Evolutionary conservation across 2,797 vertebrate genomes (phyloP).

Genomic region (Neomorphus geoffroyi): DNA sequence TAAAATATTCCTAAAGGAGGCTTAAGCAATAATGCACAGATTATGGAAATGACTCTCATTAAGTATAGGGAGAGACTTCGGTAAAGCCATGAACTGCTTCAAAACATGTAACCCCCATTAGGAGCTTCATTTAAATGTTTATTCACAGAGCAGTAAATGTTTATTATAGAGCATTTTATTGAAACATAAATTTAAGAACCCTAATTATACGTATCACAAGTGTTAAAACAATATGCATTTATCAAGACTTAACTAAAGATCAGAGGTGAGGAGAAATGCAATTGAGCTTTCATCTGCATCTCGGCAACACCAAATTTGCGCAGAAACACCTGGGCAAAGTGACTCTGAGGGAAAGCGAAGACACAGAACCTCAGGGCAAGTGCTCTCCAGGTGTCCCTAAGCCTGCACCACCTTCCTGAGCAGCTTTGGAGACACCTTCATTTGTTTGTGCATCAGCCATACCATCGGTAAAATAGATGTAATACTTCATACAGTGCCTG

Average conservation of each 20-base stretch:
- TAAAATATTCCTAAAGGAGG: conserved; percentile 86
- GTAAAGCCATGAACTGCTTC: conserved; percentile 73
- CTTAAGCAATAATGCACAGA: conserved; percentile 87
- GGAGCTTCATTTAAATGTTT: conserved; percentile 78
- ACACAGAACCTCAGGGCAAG: background rate
- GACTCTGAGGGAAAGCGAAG: background rate
- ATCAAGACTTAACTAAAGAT: conserved; percentile 72
- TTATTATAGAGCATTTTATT: conserved; percentile 79
- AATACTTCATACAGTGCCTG: background rate
- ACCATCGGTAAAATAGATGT: background rate
- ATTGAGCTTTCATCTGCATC: conserved; percentile 46
- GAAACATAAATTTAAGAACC: conserved; percentile 81
- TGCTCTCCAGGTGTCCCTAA: background rate
- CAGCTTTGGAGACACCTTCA: background rate
- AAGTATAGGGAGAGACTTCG: conserved; percentile 78
- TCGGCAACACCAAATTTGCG: conserved; percentile 9
- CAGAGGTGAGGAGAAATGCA: conserved; percentile 53
- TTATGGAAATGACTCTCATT: conserved; percentile 92
- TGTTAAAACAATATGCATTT: conserved; percentile 71
- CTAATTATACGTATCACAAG: conserved; percentile 77
- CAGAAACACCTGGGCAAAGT: background rate
- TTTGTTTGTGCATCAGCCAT: background rate
- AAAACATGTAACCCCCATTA: conserved; percentile 72
- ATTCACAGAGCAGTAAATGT: conserved; percentile 77
- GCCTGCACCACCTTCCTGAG: background rate